A percentile compares a stretch with the other conserved stretches of the same genome.
phyloP scores from a whole-genome alignment of 2,113 vertebrate genomes.

The Spilogale gracilis region DNA sequence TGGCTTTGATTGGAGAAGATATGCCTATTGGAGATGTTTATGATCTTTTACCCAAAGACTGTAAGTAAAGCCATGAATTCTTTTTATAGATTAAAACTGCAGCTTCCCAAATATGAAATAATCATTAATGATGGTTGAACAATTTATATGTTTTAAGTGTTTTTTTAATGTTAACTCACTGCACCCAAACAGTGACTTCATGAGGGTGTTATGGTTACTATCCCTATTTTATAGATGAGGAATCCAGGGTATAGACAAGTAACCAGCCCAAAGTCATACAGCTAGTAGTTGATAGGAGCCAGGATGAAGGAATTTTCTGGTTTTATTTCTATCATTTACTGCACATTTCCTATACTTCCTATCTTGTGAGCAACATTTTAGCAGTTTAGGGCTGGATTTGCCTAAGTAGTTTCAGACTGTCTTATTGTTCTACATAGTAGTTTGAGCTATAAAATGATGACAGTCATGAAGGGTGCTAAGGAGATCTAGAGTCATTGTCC shows the following conservation, averaged over 20 bases:
- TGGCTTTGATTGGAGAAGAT: neutral
- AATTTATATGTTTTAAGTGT: neutral
- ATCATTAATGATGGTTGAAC: neutral
- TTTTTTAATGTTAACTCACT: neutral
- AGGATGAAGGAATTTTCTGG: neutral
- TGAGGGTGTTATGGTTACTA: neutral
- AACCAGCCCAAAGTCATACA: accelerated
- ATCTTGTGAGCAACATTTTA: neutral
- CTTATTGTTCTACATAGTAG: neutral
- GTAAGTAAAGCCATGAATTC: neutral
- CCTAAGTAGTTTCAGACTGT: neutral
- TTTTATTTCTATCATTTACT: neutral
- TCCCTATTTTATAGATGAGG: neutral
- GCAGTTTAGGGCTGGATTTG: neutral
- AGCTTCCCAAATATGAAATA: neutral
- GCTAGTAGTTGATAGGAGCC: neutral
- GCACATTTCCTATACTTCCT: neutral
- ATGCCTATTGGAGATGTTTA: neutral
- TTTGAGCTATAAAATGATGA: neutral
- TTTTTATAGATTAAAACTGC: neutral
- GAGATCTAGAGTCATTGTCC: neutral
- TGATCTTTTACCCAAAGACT: neutral
- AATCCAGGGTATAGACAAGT: neutral
- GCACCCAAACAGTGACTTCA: neutral
- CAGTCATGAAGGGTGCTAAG: neutral